Base-by-base conservation (phyloP, 1,140 invertebrate species). In the Telenomus remus region DNA sequence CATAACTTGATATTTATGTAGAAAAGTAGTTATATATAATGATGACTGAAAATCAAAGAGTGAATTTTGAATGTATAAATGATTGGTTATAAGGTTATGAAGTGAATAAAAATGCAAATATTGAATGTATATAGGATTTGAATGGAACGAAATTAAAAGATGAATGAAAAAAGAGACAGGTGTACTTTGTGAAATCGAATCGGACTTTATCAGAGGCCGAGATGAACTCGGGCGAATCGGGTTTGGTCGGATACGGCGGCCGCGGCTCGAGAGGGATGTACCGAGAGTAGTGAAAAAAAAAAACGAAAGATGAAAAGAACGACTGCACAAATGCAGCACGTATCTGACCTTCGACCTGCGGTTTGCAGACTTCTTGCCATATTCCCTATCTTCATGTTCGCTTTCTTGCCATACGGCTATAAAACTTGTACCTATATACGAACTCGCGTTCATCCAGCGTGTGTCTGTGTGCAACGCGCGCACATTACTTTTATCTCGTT, bases 231-330 rank as follows among this genome's bases (percentile, higher is more conserved):
- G 44, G 13, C 60, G 70, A 66, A 63, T 64, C 43, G 65, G 56
- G 69, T 65, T 59, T 63, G 63, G 57, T 49, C 63, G 59, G 64
- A 69, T 63, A 44, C 6, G 43, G 57, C 48, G 44, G 74, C 12
- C 48, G 44, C 55, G 65, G 50, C 70, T 68, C 64, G 76, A 61
- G 74, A 63, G 53, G 74, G 55, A n/a, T n/a, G n/a, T n/a, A n/a
- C 2, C 27, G 39, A 8, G 19, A 27, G 19, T n/a, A 27, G 19
- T 1, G 19, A 27, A 6, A 27, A 6, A 63, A 74, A 64, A 75
- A 65, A 78, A 72, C 75, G 68, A 77, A 77, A 77, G 74, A 77
- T 77, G 68, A 71, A 68, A 77, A 77, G 75, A 77, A 69, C 70
- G 76, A 78, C 76, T 74, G 70, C 76, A 27, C 19, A 72, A 70